A percentile compares a stretch with the other conserved stretches of the same genome.
Evolutionary conservation across 2,797 vertebrate genomes (phyloP).

Genomic region (Xerus rutilus): DNA sequence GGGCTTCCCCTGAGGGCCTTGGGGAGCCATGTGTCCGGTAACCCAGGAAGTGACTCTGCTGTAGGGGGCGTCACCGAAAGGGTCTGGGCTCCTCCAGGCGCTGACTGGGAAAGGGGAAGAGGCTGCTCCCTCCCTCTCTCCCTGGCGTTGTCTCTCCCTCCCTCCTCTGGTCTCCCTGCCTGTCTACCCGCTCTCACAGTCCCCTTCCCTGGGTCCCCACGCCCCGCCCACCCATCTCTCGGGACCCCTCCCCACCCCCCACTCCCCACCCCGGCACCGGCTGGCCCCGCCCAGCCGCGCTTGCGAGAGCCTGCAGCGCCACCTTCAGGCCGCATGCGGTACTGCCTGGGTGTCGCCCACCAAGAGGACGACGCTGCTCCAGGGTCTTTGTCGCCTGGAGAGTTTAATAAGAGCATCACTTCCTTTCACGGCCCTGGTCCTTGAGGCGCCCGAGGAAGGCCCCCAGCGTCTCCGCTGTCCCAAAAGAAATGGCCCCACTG

Average conservation of each 20-base stretch:
- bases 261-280: rapidly evolving
- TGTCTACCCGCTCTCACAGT: rapidly evolving
- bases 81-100: background rate
- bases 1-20: background rate
- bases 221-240: rapidly evolving
- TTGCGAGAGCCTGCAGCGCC: slow-evolving; percentile 49
- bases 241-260: background rate
- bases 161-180: background rate
- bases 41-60: background rate
- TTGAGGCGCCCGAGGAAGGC: background rate
- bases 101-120: background rate
- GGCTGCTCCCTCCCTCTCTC: background rate
- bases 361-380: background rate
- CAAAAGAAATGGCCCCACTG: background rate
- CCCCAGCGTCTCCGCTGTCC: background rate
- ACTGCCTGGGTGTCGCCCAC: background rate
- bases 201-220: background rate
- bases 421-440: background rate
- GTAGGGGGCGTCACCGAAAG: background rate
- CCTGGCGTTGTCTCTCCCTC: background rate
- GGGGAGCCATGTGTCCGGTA: background rate
- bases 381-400: background rate
- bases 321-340: slow-evolving; percentile 20
- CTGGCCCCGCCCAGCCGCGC: background rate
- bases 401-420: background rate